phyloP scores from a whole-genome alignment of 1,140 invertebrate genomes.

The Atta colombica region DNA sequence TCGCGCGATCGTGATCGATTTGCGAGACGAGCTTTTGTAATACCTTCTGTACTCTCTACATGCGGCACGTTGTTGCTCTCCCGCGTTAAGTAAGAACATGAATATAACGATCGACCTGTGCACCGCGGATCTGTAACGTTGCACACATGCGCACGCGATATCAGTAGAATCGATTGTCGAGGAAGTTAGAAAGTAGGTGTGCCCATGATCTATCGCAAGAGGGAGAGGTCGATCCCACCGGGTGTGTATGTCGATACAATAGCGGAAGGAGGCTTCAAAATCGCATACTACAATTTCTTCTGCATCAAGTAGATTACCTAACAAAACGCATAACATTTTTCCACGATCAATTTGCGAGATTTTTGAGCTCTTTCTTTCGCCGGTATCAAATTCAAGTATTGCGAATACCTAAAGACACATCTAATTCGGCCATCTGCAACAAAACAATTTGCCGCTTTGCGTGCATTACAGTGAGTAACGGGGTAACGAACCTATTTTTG shows the following conservation, averaged over 20 bases:
- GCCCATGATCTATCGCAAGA: constrained; percentile 77
- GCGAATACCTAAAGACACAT: background rate
- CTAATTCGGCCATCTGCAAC: constrained; percentile 8
- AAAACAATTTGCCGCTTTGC: constrained; percentile 27
- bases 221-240: constrained; percentile 76
- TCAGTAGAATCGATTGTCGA: constrained; percentile 77
- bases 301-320: constrained; percentile 44
- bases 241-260: constrained; percentile 56
- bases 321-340: constrained; percentile 16
- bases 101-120: constrained; percentile 48
- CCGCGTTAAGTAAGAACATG: constrained; percentile 53
- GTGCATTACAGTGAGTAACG: constrained; percentile 19
- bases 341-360: background rate
- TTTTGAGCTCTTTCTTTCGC: background rate
- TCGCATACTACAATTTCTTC: constrained; percentile 21
- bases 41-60: background rate
- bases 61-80: background rate
- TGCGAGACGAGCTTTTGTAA: constrained; percentile 45
- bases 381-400: background rate
- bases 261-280: constrained; percentile 33
- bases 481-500: constrained; percentile 51
- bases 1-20: background rate
- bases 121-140: constrained; percentile 43
- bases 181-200: constrained; percentile 83
- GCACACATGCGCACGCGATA: constrained; percentile 38